Evolutionary conservation across 2,113 vertebrate species (phyloP), one percentile per base, ranked within the genome.

Genomic region (Colaptes auratus): DNA sequence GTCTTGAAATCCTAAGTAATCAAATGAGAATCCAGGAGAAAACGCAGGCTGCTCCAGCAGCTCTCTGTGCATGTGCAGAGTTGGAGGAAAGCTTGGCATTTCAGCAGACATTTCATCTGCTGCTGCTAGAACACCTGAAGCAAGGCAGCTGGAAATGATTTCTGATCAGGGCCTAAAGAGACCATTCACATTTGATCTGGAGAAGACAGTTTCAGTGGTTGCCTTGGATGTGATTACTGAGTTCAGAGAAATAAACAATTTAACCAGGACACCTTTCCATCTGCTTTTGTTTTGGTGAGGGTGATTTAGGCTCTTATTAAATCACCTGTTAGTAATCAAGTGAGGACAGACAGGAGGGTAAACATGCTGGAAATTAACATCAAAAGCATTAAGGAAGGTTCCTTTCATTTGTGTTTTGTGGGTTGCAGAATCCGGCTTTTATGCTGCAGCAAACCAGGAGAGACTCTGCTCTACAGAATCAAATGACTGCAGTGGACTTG

Each of bases 241-340:
- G 25, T 73, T 94, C 36, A 64, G 50, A 92, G 39, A 69, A 75
- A 67, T 90, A 92, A 82, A 59, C 3, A 16, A 80, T 87, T 82
- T 74, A 94, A 77, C 67, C 12, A 28, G 66, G 46, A 52, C 48
- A 44, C 12, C 4, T 71, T 86, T 83, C 50, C 13, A 78, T 78
- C 61, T 85, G 14, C 44, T 60, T 81, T 55, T 66, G 20, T 82
- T 89, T 89, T 77, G 31, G 23, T 60, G 20, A 85, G 28, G n/a
- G 31, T 89, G 89, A 63, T 89, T 95, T 80, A n/a, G 5, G 19
- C 50, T 87, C 90, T 76, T 73, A 56, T 85, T 74, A 80, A 93
- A 89, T 80, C 13, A 74, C 27, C 27, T 73, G 16, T 71, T 56
- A 83, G 44, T 46, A 88, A 80, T 88, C 72, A 77, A 77, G 28